Conservation (phyloP, 2,888 invertebrate genomes). For the Holacanthella duospinosa region DNA sequence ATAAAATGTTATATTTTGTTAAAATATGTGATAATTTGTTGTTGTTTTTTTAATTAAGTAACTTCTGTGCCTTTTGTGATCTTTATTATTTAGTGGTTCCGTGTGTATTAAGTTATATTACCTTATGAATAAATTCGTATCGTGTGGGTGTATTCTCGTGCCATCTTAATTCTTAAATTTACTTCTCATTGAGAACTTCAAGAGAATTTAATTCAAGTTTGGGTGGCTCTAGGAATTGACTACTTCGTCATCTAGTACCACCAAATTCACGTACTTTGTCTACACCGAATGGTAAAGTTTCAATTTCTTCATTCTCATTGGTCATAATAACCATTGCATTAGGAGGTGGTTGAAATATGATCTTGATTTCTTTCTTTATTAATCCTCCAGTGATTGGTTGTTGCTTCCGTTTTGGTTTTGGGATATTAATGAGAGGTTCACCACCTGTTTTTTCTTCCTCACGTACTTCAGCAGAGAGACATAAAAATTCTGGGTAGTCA, state of each 20-base stretch:
- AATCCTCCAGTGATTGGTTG: neutral
- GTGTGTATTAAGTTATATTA: too few species aligned
- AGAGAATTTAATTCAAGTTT: neutral
- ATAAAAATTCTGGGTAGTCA: neutral
- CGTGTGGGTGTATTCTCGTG: too few species aligned
- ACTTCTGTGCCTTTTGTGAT: too few species aligned
- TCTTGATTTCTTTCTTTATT: neutral
- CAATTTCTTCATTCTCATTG: neutral
- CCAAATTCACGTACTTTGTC: neutral
- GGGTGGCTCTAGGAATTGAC: neutral
- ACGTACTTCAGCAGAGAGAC: neutral
- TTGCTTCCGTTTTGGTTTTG: neutral
- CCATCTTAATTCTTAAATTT: too few species aligned
- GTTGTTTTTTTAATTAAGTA: too few species aligned
- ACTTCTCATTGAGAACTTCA: conserved; percentile 6
- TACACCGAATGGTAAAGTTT: neutral
- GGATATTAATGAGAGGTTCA: neutral
- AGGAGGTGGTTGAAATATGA: too few species aligned
- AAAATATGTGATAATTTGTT: too few species aligned
- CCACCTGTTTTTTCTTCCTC: neutral
- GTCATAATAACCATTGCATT: neutral
- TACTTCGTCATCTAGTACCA: conserved; percentile 9
- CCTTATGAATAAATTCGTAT: too few species aligned
- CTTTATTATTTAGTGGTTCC: too few species aligned
- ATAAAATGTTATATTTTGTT: too few species aligned